Base-by-base conservation (phyloP, 2,113 vertebrate genomes). In the Rhodinocichla rosea region DNA sequence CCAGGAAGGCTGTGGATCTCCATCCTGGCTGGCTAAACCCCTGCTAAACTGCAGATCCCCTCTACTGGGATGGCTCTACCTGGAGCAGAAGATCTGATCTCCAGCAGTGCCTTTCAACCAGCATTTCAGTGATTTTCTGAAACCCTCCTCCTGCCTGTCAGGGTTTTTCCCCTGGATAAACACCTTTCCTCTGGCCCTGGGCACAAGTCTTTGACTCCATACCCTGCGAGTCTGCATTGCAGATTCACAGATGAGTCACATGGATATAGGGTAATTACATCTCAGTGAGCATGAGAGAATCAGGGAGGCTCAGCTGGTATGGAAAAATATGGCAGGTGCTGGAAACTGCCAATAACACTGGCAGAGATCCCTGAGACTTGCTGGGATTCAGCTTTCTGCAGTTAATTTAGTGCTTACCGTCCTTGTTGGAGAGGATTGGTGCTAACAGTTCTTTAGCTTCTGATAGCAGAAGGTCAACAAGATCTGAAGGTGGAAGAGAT, bases 401-500 rank as follows among this genome's bases (percentile, higher is more conserved):
- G 45, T 37, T 33, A 37, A 69, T 18, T 53, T 8, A n/a, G 40
- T 42, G 55, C 95, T 97, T 96, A 97, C 97, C 95, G 0, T 97
- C 95, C 77, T 90, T 85, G 76, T 30, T 90, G 74, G 95, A 92
- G 88, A 94, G 57, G 44, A 92, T 60, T 17, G 82, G 94, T 0
- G 97, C 94, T 91, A 98, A 59, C 40, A 98, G 89, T 11, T 97
- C 96, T 85, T 95, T 97, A 84, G 96, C 97, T 91, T 98, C 97
- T 87, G 95, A 91, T 8, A 94, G 91, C 94, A 98, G 94, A 42
- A 97, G 74, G 76, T 76, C 92, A 92, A 94, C 89, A 73, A 97
- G 90, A 87, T 97, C 97, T 94, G 97, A 94, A 93, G 97, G 93
- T 40, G 94, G 97, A 91, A 97, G 88, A 92, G 95, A 89, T 50